These are phyloP conservation scores for Boleophthalmus pectinirostris DNA, from an alignment of 2,113 vertebrate genomes.

Conservation along the genomic window DNA sequence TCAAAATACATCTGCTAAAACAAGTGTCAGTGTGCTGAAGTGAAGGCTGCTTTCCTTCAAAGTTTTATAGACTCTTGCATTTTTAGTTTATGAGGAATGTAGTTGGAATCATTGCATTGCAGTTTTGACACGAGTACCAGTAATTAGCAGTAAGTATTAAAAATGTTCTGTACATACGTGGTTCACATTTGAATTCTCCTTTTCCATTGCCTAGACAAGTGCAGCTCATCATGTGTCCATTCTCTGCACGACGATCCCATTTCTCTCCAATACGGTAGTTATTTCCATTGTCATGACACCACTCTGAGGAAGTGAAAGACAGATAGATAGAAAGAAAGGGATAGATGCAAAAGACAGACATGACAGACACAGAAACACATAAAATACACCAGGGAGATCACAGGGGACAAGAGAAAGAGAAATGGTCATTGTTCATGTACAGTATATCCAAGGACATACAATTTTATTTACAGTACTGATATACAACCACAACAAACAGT, in stretches of 20 bases:
- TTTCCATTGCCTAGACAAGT: conserved; percentile 96
- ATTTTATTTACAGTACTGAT: neutral
- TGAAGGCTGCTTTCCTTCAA: too few species aligned
- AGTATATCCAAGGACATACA: neutral
- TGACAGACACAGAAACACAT: neutral
- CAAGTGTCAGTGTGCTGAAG: too few species aligned
- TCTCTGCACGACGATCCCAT: conserved; percentile 92
- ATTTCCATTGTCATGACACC: conserved; percentile 93
- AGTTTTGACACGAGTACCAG: too few species aligned
- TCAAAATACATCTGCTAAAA: too few species aligned
- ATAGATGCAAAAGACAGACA: neutral
- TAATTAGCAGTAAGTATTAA: neutral
- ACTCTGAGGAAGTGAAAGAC: conserved; percentile 75
- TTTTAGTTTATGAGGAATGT: too few species aligned
- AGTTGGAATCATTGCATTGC: too few species aligned
- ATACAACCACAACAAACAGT: neutral
- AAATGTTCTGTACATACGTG: conserved; percentile 78
- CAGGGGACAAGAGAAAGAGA: neutral
- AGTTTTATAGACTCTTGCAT: too few species aligned
- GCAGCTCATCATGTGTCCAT: conserved; percentile 97
- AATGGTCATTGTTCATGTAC: neutral
- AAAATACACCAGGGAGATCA: neutral
- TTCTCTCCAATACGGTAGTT: conserved; percentile 94
- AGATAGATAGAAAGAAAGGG: neutral
- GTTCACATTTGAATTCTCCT: conserved; percentile 98